phyloP scores from a whole-genome alignment of 2,113 vertebrate genomes.

The Tonatia bakeri region DNA sequence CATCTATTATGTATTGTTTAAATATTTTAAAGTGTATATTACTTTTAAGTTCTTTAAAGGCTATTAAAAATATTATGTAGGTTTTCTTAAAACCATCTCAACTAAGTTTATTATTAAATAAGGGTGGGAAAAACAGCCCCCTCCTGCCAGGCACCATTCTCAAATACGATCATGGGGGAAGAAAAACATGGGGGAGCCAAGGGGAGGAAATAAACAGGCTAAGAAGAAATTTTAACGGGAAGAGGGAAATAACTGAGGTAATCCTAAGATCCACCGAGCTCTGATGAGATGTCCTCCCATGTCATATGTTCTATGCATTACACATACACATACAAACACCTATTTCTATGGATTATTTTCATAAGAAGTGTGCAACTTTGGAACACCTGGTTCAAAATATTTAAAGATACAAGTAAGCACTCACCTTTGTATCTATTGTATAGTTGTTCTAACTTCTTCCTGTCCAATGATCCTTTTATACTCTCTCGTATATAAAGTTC shows the following conservation, averaged over 20 bases:
- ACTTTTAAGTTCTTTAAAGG: constrained; percentile 15
- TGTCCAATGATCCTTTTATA: constrained; percentile 93
- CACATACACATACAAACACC: not conserved
- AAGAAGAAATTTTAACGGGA: not conserved
- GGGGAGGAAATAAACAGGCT: not conserved
- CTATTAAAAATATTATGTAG: not conserved
- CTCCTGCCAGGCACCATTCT: not conserved
- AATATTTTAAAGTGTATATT: not conserved
- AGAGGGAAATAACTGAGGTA: constrained; percentile 8
- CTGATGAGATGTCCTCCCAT: not conserved
- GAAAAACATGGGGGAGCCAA: not conserved
- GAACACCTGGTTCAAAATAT: constrained; percentile 32
- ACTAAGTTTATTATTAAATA: not conserved
- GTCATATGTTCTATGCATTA: not conserved
- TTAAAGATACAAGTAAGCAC: constrained; percentile 56
- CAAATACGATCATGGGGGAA: not conserved
- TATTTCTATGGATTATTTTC: not conserved
- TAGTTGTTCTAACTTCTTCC: constrained; percentile 95
- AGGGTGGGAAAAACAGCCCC: not conserved
- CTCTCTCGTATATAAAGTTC: constrained; percentile 95
- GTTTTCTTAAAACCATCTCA: constrained; percentile 41
- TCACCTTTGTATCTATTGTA: constrained; percentile 98
- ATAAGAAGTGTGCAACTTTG: not conserved
- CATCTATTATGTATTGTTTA: not conserved
- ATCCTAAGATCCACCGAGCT: not conserved